Conservation (phyloP, 2,888 invertebrate species). For the Drosophila putrida region DNA sequence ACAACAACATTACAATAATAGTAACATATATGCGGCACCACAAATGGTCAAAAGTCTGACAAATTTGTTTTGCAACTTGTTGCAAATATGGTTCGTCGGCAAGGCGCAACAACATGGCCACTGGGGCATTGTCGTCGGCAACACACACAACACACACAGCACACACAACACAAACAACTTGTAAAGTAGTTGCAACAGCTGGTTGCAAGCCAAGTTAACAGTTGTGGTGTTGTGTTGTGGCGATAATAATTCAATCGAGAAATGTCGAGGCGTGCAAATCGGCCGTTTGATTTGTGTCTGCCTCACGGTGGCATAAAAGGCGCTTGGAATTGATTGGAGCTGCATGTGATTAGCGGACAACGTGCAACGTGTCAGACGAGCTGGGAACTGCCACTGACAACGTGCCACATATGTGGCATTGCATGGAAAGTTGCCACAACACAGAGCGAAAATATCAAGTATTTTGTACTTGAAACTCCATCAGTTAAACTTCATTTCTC, state of each 20-base stretch:
- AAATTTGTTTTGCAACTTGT: constrained; percentile 80
- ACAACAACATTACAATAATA: constrained; percentile 43
- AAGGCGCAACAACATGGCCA: constrained; percentile 46
- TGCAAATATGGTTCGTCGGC: constrained; percentile 48
- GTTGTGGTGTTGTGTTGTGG: constrained; percentile 33
- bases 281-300: constrained; percentile 66
- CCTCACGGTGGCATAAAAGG: constrained; percentile 69
- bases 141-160: constrained; percentile 11
- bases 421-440: constrained; percentile 12
- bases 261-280: constrained; percentile 81
- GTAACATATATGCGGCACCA: constrained; percentile 46
- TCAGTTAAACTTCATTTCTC: too few species aligned
- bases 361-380: constrained; percentile 12
- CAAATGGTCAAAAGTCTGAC: constrained; percentile 75
- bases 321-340: constrained; percentile 77
- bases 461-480: too few species aligned
- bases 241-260: constrained; percentile 80
- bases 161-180: constrained; percentile 23
- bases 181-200: constrained; percentile 6
- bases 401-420: constrained; percentile 11
- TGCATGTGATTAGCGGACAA: constrained; percentile 74
- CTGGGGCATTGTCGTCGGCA: constrained; percentile 56
- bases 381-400: background rate
- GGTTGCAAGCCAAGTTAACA: constrained; percentile 12
- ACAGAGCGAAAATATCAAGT: too few species aligned